Base-by-base conservation (phyloP, 2,113 vertebrate genomes). In the Beaufortia kweichowensis region DNA sequence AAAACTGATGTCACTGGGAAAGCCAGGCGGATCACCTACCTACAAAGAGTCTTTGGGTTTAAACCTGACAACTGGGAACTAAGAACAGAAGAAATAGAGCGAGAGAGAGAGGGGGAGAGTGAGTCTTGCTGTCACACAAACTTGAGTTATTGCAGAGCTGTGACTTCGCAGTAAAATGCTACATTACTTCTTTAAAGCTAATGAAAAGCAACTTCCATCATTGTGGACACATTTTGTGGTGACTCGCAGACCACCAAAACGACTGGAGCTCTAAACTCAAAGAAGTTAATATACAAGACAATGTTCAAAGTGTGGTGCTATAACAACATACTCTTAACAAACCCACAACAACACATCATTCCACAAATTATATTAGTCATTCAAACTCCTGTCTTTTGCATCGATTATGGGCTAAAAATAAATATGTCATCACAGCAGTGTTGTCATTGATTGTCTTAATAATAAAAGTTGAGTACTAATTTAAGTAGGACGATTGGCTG, bases 161-260 rank as follows among this genome's bases (percentile, higher is more conserved):
- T 59, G 24, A 26, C 71, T 15, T 14, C 11, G 62, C 80, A 43
- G 72, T 82, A 82, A 84, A 86, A 83, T 41, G 80, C 68, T 72
- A 83, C 82, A 79, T 85, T 82, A 77, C 78, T 68, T 81, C 60
- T 78, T 65, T 62, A 71, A 53, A 78, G 70, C 72, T 81, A 84
- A 81, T 77, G 74, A 77, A 72, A 80, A 75, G 14, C 35, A 79
- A 56, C 69, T 71, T 63, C 41, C 46, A 24, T 21, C 76, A 60
- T 75, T 68, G 75, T 43, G 71, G 71, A 63, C 48, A 57, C 31
- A 71, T 55, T 64, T 64, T 67, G 68, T 14, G 21, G 7, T 56
- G 68, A 71, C 33, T 31, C 35, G 56, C n/a, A 39, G 76, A 66
- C 24, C 15, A 62, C 62, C 24, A 65, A 81, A 77, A 65, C 15